These are phyloP conservation scores for Hemiscyllium ocellatum DNA, from an alignment of 2,113 vertebrate genomes.

Conservation along the genomic window DNA sequence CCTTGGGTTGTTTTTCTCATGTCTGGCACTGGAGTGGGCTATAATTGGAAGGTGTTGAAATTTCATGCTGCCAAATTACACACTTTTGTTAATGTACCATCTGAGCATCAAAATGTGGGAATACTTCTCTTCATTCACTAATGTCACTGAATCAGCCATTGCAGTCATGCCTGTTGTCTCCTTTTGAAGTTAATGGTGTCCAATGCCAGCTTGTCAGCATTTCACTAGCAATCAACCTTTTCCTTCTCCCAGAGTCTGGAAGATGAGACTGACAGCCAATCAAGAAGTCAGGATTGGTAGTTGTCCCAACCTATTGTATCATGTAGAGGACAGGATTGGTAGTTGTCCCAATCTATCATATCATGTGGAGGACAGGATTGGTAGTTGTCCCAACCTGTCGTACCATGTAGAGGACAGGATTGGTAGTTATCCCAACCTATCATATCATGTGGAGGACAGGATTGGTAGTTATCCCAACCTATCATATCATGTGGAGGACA, in stretches of 20 bases:
- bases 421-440: neutral
- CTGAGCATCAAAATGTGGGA: neutral
- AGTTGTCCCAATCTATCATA: neutral
- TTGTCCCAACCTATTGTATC: neutral
- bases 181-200: neutral
- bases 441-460: neutral
- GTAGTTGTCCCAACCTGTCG: neutral
- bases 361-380: neutral
- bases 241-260: neutral
- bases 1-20: neutral
- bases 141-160: neutral
- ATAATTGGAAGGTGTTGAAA: neutral
- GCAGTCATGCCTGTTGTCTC: neutral
- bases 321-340: neutral
- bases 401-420: too few species aligned
- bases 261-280: neutral
- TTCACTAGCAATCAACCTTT: neutral
- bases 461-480: neutral
- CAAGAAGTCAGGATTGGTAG: neutral
- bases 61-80: neutral
- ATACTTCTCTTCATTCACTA: neutral
- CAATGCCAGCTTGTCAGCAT: neutral
- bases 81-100: neutral
- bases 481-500: neutral
- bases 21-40: neutral